A percentile compares a stretch with the other conserved stretches of the same genome.
Evolutionary conservation across 2,888 invertebrate species (phyloP).

Genomic region (Amphipyra berbera): DNA sequence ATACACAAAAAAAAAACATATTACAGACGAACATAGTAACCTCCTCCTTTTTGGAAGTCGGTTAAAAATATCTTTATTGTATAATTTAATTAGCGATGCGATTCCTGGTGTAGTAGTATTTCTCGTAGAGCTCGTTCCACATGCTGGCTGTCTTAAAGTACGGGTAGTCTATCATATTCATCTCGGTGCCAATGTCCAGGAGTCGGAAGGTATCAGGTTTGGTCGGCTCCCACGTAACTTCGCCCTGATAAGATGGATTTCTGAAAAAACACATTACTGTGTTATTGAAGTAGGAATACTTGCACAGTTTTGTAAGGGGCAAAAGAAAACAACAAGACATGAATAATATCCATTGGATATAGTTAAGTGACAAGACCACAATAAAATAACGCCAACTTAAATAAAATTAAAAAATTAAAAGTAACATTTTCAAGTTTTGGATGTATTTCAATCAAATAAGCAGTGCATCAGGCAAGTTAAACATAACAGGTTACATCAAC

Average conservation of each 20-base stretch:
- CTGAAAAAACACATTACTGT: conserved; percentile 58
- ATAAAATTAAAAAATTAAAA: too few species aligned
- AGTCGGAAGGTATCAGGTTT: conserved; percentile 65
- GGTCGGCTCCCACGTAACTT: conserved; percentile 69
- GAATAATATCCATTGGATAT: too few species aligned
- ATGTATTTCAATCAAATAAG: too few species aligned
- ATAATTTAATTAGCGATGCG: conserved; percentile 32
- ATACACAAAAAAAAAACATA: too few species aligned
- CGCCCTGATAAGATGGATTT: conserved; percentile 65
- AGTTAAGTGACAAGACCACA: too few species aligned
- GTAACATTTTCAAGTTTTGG: too few species aligned
- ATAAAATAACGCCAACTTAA: too few species aligned
- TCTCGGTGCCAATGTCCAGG: conserved; percentile 72
- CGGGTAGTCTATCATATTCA: conserved; percentile 74
- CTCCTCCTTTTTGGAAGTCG: too few species aligned
- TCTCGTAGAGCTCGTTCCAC: conserved; percentile 83
- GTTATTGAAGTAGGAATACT: neutral
- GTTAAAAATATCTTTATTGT: neutral
- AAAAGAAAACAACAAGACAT: neutral
- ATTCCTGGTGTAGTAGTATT: conserved; percentile 73
- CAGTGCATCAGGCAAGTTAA: too few species aligned
- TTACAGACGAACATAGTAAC: too few species aligned
- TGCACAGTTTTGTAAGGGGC: too few species aligned
- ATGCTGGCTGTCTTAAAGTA: conserved; percentile 59
- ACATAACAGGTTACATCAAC: conserved; percentile 44